Base-by-base conservation (phyloP, 2,797 vertebrate species). In the Avahi laniger region DNA sequence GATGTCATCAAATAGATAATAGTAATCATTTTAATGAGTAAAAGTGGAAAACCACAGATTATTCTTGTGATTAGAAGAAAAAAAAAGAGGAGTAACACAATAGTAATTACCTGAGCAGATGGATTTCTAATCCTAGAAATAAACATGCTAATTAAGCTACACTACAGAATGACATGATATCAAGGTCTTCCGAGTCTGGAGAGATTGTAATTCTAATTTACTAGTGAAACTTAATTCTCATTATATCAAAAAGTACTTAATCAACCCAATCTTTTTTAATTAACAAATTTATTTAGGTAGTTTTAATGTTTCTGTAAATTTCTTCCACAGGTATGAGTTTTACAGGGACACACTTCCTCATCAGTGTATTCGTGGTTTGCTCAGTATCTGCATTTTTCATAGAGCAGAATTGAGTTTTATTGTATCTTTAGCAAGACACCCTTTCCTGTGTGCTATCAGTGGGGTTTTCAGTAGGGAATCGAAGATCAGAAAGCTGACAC, bases 91-190 rank as follows among this genome's bases (percentile, higher is more conserved):
- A 98, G 98, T 98, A 98, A 93, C 75, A 96, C 91, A 79, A 97
- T 97, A 98, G 96, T 96, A 97, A 97, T 98, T 98, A 97, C 98
- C 91, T 96, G 95, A 98, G 93, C 97, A 98, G 98, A 97, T 98
- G 97, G 98, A 94, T 97, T 95, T 93, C 98, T 97, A 98, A 98
- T 94, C 80, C 85, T 96, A 96, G 93, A 98, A 97, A 97, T 95
- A 97, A 98, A 96, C 95, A 97, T 89, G 94, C 87, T 96, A 95
- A 97, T 94, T 95, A 95, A 67, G 2, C 83, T 83, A 89, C 83
- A 89, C 97, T 97, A 80, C 59, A 96, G 95, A 97, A 97, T 72
- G 93, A 85, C 96, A 95, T 75, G 94, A 97, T 96, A 89, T 95
- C 93, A 96, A 91, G 90, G 88, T 89, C 94, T 97, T 98, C 89